Conservation (phyloP, 2,888 invertebrate genomes). For the Meganola albula region DNA sequence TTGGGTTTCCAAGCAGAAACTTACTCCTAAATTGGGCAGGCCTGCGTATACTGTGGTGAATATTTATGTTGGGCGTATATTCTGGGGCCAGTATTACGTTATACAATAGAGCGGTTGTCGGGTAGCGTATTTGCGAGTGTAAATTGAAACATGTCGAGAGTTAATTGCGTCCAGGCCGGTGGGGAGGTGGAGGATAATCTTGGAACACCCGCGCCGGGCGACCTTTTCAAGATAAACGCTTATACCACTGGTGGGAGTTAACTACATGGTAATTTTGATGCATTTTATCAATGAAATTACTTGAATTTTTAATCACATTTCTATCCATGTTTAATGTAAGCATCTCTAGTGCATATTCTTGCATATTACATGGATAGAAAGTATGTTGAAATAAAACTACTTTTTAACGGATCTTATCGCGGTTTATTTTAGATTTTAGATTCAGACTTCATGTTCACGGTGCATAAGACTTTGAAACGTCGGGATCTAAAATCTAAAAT, state of each 20-base stretch:
- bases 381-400: no score
- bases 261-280: slow-evolving; percentile 11
- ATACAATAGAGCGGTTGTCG: slow-evolving; percentile 42
- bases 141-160: slow-evolving; percentile 73
- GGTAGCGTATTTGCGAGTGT: slow-evolving; percentile 63
- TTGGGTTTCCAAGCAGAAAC: no score
- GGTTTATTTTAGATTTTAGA: no score
- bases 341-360: no score
- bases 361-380: no score
- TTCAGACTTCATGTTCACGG: no score
- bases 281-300: neutral
- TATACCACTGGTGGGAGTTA: slow-evolving; percentile 19
- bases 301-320: no score
- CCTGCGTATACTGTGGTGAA: slow-evolving; percentile 17
- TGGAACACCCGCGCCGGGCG: slow-evolving; percentile 31
- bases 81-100: slow-evolving; percentile 25
- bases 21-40: no score
- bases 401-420: no score
- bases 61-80: slow-evolving; percentile 36
- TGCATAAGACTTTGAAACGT: no score
- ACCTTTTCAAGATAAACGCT: slow-evolving; percentile 32
- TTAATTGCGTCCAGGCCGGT: slow-evolving; percentile 65
- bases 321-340: no score
- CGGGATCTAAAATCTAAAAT: no score
- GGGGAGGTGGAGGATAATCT: slow-evolving; percentile 50